phyloP scores from a whole-genome alignment of 2,797 vertebrate genomes.

The Neosilurus hyrtlii region DNA sequence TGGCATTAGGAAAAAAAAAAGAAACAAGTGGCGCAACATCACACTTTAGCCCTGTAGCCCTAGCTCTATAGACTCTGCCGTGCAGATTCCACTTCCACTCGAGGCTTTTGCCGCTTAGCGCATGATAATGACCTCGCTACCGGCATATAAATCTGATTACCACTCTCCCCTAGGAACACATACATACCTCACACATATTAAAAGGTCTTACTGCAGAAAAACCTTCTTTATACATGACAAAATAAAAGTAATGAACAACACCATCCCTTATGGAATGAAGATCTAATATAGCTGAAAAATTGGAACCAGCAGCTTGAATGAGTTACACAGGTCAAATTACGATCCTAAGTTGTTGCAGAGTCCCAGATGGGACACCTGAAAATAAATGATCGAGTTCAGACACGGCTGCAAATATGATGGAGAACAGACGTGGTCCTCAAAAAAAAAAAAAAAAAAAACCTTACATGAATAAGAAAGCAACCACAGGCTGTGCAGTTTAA shows the following conservation, averaged over 20 bases:
- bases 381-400: conserved; percentile 37
- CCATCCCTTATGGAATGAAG: conserved; percentile 35
- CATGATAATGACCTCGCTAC: conserved; percentile 60
- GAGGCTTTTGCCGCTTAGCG: conserved; percentile 52
- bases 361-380: conserved; percentile 45
- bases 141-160: conserved; percentile 67
- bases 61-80: conserved; percentile 38
- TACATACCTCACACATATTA: conserved; percentile 57
- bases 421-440: not conserved
- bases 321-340: conserved; percentile 35
- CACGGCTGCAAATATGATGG: conserved; percentile 20
- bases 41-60: conserved; percentile 20
- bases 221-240: conserved; percentile 39
- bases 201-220: conserved; percentile 55
- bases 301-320: conserved; percentile 32
- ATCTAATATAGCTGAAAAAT: conserved; percentile 38
- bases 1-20: not conserved
- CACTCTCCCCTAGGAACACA: conserved; percentile 50
- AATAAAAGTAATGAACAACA: conserved; percentile 37
- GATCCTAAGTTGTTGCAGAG: conserved; percentile 17
- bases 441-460: not conserved
- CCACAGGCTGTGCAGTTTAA: conserved; percentile 40
- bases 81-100: conserved; percentile 49
- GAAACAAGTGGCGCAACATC: conserved; percentile 21
- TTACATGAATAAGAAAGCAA: conserved; percentile 46